A percentile compares a stretch with the other conserved stretches of the same genome.
Evolutionary conservation across 2,888 invertebrate species (phyloP).

Genomic region (Seira sanloemensis): DNA sequence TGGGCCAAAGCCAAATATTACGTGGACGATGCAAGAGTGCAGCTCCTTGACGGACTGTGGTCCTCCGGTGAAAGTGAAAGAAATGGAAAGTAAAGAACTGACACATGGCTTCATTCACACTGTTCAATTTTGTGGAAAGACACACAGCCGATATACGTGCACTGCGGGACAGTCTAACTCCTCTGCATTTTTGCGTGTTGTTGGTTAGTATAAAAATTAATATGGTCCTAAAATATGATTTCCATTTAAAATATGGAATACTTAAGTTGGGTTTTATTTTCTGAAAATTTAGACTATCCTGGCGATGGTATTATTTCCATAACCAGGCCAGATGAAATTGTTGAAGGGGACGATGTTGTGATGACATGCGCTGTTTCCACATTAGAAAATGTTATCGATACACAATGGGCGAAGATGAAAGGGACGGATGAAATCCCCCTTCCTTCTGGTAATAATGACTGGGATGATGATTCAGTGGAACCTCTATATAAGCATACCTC

Average conservation of each 20-base stretch:
- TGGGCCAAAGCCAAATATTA: conserved; percentile 79
- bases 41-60: background rate
- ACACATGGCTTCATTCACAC: conserved; percentile 30
- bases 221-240: background rate
- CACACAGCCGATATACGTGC: conserved; percentile 75
- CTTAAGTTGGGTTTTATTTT: background rate
- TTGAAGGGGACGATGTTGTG: conserved; percentile 79
- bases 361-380: conserved; percentile 80
- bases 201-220: background rate
- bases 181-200: background rate
- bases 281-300: conserved; percentile 73
- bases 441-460: no score
- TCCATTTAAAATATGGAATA: background rate
- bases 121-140: conserved; percentile 63
- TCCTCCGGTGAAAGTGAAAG: background rate
- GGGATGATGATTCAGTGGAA: no score
- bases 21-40: conserved; percentile 77
- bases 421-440: background rate
- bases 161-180: conserved; percentile 68
- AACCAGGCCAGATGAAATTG: conserved; percentile 74
- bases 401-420: conserved; percentile 78
- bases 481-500: no score
- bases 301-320: conserved; percentile 77
- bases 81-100: background rate
- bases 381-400: conserved; percentile 77